Conservation (phyloP, 2,797 vertebrate genomes). For the Anguilla pacifica region DNA sequence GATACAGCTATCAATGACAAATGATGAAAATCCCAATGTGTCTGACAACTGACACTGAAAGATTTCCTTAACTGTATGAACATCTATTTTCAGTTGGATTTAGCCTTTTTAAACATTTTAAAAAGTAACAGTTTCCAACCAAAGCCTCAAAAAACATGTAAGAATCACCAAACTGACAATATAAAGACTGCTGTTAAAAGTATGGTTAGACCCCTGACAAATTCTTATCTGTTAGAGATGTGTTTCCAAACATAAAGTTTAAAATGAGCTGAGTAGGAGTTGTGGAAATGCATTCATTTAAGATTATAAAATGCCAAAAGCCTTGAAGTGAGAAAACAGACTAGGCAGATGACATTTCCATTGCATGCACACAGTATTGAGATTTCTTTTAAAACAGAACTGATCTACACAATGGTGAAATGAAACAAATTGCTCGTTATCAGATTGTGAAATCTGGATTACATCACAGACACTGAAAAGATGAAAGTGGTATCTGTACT, state of each 20-base stretch:
- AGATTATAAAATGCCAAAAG: constrained; percentile 12
- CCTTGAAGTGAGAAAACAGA: constrained; percentile 18
- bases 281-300: neutral
- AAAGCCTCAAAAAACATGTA: neutral
- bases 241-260: neutral
- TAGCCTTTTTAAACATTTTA: constrained; percentile 7
- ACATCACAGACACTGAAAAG: constrained; percentile 20
- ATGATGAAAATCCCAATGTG: neutral
- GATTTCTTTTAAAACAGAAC: constrained; percentile 39
- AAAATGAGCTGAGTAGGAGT: neutral
- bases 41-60: constrained; percentile 6
- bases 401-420: constrained; percentile 39
- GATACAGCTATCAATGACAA: constrained; percentile 2
- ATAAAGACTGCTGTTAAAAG: neutral
- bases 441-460: constrained; percentile 43
- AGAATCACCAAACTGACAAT: neutral
- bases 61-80: neutral
- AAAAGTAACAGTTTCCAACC: neutral
- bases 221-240: neutral
- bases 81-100: neutral
- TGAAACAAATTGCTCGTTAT: constrained; percentile 43
- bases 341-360: constrained; percentile 27
- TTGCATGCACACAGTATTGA: constrained; percentile 43
- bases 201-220: neutral
- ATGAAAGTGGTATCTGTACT: neutral